phyloP scores from a whole-genome alignment of 2,113 vertebrate genomes.

The Hemiprocne comata region DNA sequence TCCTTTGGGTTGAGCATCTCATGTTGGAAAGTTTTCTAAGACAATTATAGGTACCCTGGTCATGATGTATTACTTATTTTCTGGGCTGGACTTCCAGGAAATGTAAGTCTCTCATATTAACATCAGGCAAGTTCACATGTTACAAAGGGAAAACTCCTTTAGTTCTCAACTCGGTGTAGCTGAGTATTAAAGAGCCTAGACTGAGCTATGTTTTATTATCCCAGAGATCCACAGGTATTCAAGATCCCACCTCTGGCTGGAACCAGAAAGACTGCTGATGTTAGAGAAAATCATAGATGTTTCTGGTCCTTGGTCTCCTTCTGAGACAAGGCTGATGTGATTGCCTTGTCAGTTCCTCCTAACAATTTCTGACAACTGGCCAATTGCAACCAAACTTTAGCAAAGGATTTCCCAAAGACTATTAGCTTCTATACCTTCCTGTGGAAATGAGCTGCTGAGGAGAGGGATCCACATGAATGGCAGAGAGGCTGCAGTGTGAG shows the following conservation, averaged over 20 bases:
- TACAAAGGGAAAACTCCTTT: neutral
- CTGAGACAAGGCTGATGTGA: neutral
- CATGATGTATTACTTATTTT: neutral
- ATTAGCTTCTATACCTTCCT: neutral
- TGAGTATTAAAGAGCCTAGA: neutral
- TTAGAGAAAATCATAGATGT: neutral
- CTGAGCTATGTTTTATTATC: neutral
- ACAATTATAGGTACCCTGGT: neutral
- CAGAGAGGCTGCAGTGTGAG: neutral
- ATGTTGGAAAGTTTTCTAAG: neutral
- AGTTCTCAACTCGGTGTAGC: neutral
- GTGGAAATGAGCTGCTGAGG: neutral
- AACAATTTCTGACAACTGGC: neutral
- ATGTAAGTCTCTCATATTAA: neutral
- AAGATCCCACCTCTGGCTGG: neutral
- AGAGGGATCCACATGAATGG: neutral
- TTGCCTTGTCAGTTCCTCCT: neutral
- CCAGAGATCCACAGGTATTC: neutral
- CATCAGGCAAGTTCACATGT: neutral
- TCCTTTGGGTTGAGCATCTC: neutral
- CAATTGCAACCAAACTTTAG: neutral
- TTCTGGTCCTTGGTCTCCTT: neutral
- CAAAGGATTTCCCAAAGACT: neutral
- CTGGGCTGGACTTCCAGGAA: neutral
- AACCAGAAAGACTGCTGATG: neutral